Evolutionary conservation across 2,888 invertebrate genomes (phyloP), one percentile per base, ranked within the genome.

Genomic region (Trichopoda pennipes): DNA sequence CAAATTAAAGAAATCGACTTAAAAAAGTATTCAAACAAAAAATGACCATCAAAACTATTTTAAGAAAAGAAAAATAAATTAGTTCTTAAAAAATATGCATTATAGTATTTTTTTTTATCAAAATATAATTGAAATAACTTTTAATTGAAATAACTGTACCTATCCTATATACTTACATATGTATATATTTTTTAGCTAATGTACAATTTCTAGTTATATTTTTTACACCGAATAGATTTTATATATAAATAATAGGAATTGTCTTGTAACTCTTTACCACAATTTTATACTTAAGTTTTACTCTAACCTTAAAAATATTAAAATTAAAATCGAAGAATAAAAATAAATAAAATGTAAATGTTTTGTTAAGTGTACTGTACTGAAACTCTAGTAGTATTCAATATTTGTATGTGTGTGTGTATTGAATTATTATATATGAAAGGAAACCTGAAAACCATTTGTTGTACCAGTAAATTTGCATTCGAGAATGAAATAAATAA

Each of bases 401-500:
- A 19, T 16, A 44, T 16, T 16, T 58, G 32, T 73, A 60, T 78
- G 66, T 73, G 66, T 58, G 32, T 73, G 66, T 78, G 66, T 73
- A 73, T 68, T 60, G 28, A 73, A 60, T 66, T 61, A 61, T 3
- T 61, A 14, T 70, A 28, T 64, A 51, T 56, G 12, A 74, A 66
- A 66, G 17, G 14, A 56, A 55, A 49, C 53, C 16, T 17, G 56
- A 21, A 81, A 75, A 70, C 74, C 75, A 72, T 76, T 76, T 82
- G 79, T 79, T 82, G 78, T 70, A 78, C 69, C 77, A 81, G 81
- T 70, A 81, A 81, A 74, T 73, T 64, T 75, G 63, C 70, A 78
- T 79, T 82, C 53, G 19, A 79, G 49, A 66, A 72, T 60, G 60
- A 14, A 74, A 64, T 58, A 78, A 74, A 78, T 51, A 35, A 51